A percentile compares a stretch with the other conserved stretches of the same genome.
These are phyloP conservation scores for Ailurus styani DNA, from an alignment of 2,113 vertebrate species.

Conservation along the genomic window DNA sequence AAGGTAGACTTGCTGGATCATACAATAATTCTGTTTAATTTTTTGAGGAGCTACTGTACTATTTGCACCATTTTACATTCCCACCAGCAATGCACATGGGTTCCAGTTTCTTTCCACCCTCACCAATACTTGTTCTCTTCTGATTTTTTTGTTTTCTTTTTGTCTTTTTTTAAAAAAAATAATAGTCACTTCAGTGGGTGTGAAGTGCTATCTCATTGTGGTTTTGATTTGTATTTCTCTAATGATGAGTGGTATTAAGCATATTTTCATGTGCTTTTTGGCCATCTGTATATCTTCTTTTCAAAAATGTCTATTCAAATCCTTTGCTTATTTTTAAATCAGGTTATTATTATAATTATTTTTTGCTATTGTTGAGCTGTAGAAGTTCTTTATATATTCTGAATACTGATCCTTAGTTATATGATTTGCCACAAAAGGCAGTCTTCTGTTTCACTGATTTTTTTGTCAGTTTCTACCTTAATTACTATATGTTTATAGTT, in stretches of 20 bases:
- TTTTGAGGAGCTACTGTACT: neutral
- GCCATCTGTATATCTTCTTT: neutral
- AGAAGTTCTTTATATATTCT: neutral
- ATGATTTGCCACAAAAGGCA: neutral
- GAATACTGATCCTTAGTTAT: neutral
- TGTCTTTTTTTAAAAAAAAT: neutral
- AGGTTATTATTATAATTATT: neutral
- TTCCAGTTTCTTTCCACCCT: neutral
- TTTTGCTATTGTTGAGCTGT: neutral
- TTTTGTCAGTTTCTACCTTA: conserved; percentile 8
- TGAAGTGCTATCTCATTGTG: neutral
- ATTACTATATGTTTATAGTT: neutral
- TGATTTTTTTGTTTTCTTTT: neutral
- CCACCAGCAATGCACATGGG: neutral
- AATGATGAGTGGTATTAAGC: neutral
- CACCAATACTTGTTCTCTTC: neutral
- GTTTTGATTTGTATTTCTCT: neutral
- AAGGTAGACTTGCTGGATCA: neutral
- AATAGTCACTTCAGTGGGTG: neutral
- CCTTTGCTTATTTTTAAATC: neutral
- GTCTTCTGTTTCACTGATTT: neutral
- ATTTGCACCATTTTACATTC: neutral
- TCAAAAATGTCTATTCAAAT: neutral
- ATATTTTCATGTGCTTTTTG: neutral
- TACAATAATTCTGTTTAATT: neutral